These are phyloP conservation scores for Meriones unguiculatus DNA, from an alignment of 2,113 vertebrate genomes.

Conservation along the genomic window DNA sequence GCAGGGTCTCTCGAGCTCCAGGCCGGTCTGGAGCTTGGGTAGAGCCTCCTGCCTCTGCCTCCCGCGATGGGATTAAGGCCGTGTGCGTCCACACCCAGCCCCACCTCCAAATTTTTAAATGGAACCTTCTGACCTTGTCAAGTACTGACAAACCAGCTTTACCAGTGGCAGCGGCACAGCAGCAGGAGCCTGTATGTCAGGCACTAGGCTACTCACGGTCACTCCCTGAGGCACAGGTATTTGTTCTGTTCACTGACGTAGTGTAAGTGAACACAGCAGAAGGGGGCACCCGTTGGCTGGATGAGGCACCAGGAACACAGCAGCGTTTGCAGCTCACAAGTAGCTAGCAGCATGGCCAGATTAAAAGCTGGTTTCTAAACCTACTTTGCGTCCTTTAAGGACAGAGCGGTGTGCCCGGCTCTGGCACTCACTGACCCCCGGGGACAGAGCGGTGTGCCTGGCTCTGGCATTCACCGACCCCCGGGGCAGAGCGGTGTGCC, in stretches of 20 bases:
- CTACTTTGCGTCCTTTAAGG: neutral
- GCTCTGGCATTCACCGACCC: neutral
- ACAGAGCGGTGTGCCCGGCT: neutral
- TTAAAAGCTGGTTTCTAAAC: neutral
- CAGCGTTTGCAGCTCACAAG: neutral
- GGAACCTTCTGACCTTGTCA: neutral
- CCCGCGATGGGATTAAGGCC: neutral
- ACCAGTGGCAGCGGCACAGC: accelerated
- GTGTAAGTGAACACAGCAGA: too few species aligned
- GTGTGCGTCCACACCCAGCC: neutral
- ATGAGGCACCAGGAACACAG: neutral
- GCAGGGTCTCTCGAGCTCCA: neutral
- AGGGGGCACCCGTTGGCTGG: too few species aligned
- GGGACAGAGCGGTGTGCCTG: neutral
- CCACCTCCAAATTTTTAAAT: neutral
- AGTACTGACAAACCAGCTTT: neutral
- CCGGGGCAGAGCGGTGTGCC: neutral
- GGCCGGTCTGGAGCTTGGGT: neutral
- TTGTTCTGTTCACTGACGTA: neutral
- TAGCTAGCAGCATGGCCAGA: neutral
- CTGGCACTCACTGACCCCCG: neutral
- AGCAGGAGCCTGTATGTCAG: too few species aligned
- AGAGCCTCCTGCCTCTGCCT: neutral
- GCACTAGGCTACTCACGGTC: neutral
- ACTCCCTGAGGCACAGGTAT: neutral